Evolutionary conservation across 2,888 invertebrate species (phyloP).

Genomic region (Melanotus villosus): DNA sequence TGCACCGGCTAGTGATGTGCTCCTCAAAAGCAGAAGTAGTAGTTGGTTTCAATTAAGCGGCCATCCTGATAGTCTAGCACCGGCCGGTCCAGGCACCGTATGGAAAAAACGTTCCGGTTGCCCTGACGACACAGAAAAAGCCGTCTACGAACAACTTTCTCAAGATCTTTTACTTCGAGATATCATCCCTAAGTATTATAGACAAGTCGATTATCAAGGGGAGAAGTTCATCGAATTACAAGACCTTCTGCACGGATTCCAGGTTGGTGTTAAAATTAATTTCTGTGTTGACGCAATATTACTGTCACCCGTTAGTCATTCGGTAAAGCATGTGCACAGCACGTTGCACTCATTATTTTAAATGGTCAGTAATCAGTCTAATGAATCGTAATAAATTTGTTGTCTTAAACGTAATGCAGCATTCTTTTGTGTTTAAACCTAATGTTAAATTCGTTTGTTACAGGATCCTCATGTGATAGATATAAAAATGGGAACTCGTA

Average conservation of each 20-base stretch:
- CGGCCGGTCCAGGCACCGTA: constrained; percentile 93
- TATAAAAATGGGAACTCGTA: constrained; percentile 96
- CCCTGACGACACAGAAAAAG: constrained; percentile 80
- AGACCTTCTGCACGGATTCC: constrained; percentile 91
- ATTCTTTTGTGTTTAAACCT: no score
- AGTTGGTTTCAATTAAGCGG: constrained; percentile 95
- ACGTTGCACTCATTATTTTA: no score
- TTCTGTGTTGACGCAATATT: no score
- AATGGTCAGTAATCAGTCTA: no score
- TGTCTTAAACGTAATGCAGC: not conserved
- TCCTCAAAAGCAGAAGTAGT: constrained; percentile 79
- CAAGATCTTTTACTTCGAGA: constrained; percentile 80
- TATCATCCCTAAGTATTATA: constrained; percentile 87
- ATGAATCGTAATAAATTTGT: no score
- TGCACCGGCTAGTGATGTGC: constrained; percentile 90
- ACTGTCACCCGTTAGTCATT: no score
- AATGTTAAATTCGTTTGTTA: no score
- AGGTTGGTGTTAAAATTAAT: constrained; percentile 59
- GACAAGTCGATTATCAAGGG: constrained; percentile 84
- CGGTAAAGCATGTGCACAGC: no score
- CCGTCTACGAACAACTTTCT: constrained; percentile 85
- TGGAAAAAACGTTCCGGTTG: constrained; percentile 88
- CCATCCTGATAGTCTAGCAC: constrained; percentile 93
- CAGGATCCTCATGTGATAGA: constrained; percentile 96
- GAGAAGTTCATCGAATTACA: constrained; percentile 95